phyloP scores from a whole-genome alignment of 2,888 invertebrate genomes.

The Hyles lineata region DNA sequence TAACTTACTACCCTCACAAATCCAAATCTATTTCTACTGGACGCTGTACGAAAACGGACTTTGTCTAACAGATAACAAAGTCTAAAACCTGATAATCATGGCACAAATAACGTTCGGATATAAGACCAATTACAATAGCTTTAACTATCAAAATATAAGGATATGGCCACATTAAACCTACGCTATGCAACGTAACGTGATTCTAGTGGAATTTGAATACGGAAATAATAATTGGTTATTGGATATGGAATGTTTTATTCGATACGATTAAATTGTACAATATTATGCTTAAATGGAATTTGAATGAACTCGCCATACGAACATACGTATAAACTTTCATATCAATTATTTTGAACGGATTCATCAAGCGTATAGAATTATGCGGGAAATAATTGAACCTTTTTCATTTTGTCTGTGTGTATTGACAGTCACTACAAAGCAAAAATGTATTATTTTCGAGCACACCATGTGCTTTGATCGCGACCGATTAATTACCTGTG shows the following conservation, averaged over 20 bases:
- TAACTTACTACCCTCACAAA: constrained; percentile 41
- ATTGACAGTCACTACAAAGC: too few species aligned
- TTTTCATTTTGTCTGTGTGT: too few species aligned
- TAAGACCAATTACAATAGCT: constrained; percentile 35
- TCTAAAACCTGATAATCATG: constrained; percentile 33
- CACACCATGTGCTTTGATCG: too few species aligned
- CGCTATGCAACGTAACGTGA: background rate
- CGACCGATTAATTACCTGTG: too few species aligned
- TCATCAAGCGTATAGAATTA: too few species aligned
- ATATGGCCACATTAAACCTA: constrained; percentile 21
- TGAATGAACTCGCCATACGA: background rate
- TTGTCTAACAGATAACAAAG: constrained; percentile 18
- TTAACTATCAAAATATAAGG: constrained; percentile 35
- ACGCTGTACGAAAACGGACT: constrained; percentile 4
- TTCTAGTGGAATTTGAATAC: background rate
- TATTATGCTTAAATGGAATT: background rate
- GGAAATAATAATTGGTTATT: constrained; percentile 8
- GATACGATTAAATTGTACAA: background rate
- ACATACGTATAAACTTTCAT: too few species aligned
- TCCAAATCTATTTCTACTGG: constrained; percentile 33
- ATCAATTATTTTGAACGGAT: too few species aligned
- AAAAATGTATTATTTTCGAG: too few species aligned
- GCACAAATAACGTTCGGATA: constrained; percentile 36
- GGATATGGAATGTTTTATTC: background rate
- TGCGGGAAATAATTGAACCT: too few species aligned